Percentiles rank a stretch among this genome's conserved stretches.
These are phyloP conservation scores for Heterotis niloticus DNA, from an alignment of 2,113 vertebrate genomes.

Conservation along the genomic window DNA sequence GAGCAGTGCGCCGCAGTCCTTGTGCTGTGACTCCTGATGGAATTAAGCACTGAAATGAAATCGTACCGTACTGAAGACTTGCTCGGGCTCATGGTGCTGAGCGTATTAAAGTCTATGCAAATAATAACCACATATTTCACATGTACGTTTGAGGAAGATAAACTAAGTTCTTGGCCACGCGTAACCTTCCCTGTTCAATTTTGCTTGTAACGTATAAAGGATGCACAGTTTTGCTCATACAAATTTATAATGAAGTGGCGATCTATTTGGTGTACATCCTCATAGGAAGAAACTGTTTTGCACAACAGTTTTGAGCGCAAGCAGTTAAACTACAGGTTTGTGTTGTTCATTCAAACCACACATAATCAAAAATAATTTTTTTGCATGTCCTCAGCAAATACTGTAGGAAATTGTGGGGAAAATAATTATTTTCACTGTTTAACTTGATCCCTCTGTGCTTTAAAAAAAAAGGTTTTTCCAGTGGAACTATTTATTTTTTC, in stretches of 20 bases:
- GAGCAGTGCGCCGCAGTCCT: conserved; percentile 32
- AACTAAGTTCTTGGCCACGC: no score
- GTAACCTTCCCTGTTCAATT: not conserved
- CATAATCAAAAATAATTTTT: no score
- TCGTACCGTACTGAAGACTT: conserved; percentile 31
- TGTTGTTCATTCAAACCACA: no score
- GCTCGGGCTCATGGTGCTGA: not conserved
- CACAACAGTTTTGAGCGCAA: no score
- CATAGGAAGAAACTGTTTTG: no score
- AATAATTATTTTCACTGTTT: no score
- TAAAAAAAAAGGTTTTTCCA: no score
- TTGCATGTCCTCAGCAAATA: conserved; percentile 1
- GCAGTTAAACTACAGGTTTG: no score
- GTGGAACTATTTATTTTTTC: no score
- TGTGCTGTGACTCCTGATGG: conserved; percentile 32
- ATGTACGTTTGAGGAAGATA: not conserved
- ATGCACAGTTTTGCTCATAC: not conserved
- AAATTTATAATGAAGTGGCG: not conserved
- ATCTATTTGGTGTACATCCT: no score
- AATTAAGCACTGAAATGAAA: conserved; percentile 34
- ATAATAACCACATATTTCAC: conserved; percentile 33
- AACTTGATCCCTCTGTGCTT: no score
- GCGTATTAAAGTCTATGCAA: conserved; percentile 19
- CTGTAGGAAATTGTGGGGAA: not conserved
- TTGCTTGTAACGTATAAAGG: not conserved